Evolutionary conservation across 30 jellyfish, hydroid and myxozoan genomes (phyloP), one percentile per base, ranked within the genome.

Genomic region (Aurelia aurita complex sp. Pacific): DNA sequence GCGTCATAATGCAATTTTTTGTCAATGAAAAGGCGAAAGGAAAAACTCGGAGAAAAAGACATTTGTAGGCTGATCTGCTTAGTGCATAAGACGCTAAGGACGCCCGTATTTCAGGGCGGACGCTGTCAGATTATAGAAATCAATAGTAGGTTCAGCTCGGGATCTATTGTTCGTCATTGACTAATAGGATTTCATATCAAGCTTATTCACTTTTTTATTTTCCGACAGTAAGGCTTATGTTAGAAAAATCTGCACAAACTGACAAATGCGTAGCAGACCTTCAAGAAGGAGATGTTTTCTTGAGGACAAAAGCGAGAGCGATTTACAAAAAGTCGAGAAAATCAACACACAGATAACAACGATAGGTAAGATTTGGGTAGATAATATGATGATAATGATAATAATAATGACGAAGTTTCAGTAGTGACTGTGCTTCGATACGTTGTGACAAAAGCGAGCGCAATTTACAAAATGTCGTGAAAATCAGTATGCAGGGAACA

Each of bases 51-150:
- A 42, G 66, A 77, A 77, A 50, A 55, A 33, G 42, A 64, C 50
- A 57, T 62, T 61, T 51, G 71, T 50, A 19, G 88, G 88, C 61
- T 83, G 80, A 83, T 83, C 86, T 71, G 33, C 77, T 83, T 83
- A 71, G 86, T 33, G 53, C 68, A 77, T 55, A 72, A 73, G 83
- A 63, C 64, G 29, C 42, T 70, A 82, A 83, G 74, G 86, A 83
- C 86, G 92, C 85, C 86, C 77, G 80, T 72, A 83, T 83, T 83
- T 65, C 80, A 43, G 92, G 94, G 78, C 83, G 88, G 94, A 76
- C 94, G 72, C 94, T 40, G 94, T 64, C 81, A 67, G 94, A 85
- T 74, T 74, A 85, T 8, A 55, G 71, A 65, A 85, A 85, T 76
- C 88, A 85, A 85, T 85, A 82, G 94, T 65, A 55, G 88, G 77